phyloP scores from a whole-genome alignment of 2,888 invertebrate species.

The Tetrapedia diversipes region DNA sequence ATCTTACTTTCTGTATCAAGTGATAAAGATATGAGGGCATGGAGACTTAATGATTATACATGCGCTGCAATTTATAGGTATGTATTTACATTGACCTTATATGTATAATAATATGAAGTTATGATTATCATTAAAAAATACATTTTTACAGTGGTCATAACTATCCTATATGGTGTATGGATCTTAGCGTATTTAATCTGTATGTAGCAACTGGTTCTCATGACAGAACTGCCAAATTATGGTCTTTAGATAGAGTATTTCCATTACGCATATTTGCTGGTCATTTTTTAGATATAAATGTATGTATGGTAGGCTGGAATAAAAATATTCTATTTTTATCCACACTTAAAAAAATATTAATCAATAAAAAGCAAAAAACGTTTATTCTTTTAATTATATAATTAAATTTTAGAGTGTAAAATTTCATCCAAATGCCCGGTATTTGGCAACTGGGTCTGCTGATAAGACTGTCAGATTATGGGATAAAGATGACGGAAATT shows the following conservation, averaged over 20 bases:
- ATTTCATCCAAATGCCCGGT: conserved; percentile 96
- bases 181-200: conserved; percentile 86
- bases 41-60: conserved; percentile 88
- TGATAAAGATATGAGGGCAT: conserved; percentile 90
- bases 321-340: neutral
- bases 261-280: conserved; percentile 94
- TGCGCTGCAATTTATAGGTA: conserved; percentile 89
- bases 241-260: conserved; percentile 91
- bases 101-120: neutral
- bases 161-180: conserved; percentile 95
- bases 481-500: conserved; percentile 92
- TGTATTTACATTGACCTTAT: conserved; percentile 27
- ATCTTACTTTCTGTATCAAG: conserved; percentile 90
- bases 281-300: conserved; percentile 94
- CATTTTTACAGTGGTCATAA: conserved; percentile 89
- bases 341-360: neutral
- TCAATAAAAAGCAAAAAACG: neutral
- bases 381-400: neutral
- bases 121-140: neutral
- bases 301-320: conserved; percentile 77
- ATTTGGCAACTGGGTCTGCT: conserved; percentile 95
- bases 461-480: conserved; percentile 95
- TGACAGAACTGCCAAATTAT: conserved; percentile 91
- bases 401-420: conserved; percentile 86
- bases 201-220: conserved; percentile 92